Evolutionary conservation across 2,888 invertebrate genomes (phyloP).

Genomic region (Drosophila formosana): DNA sequence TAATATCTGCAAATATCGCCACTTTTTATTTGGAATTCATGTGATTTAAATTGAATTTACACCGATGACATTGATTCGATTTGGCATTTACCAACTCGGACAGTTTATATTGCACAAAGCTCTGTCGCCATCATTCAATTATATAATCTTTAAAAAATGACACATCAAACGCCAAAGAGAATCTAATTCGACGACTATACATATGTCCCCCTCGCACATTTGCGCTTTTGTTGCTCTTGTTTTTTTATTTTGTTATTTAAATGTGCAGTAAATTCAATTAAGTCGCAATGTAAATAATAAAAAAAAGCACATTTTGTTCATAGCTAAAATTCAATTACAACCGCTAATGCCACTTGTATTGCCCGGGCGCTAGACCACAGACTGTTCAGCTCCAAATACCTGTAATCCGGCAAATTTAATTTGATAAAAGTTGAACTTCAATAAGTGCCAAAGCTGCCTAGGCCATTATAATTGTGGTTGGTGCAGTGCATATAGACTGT

Average conservation of each 20-base stretch:
- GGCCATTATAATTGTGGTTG: conserved; percentile 73
- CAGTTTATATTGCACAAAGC: conserved; percentile 19
- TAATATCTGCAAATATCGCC: neutral
- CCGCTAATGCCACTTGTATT: conserved; percentile 80
- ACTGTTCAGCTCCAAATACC: conserved; percentile 78
- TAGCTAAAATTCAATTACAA: conserved; percentile 76
- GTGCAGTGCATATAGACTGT: neutral
- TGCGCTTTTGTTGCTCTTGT: neutral
- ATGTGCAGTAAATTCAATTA: conserved; percentile 69
- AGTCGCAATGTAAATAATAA: conserved; percentile 21
- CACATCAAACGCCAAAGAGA: neutral
- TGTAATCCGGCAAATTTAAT: conserved; percentile 80
- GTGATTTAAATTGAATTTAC: conserved; percentile 17
- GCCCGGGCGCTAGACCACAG: conserved; percentile 59
- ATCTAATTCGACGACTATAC: conserved; percentile 15
- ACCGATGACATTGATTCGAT: conserved; percentile 21
- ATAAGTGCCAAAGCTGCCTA: conserved; percentile 65
- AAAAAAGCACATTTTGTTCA: conserved; percentile 33
- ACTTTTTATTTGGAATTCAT: conserved; percentile 2
- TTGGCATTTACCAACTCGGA: conserved; percentile 28
- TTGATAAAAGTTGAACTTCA: conserved; percentile 79
- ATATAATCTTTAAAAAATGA: conserved; percentile 12
- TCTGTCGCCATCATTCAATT: conserved; percentile 40
- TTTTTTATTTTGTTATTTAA: conserved; percentile 37
- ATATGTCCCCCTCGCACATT: neutral